phyloP scores from a whole-genome alignment of 2,797 vertebrate genomes.

The Sebastes iracundus region DNA sequence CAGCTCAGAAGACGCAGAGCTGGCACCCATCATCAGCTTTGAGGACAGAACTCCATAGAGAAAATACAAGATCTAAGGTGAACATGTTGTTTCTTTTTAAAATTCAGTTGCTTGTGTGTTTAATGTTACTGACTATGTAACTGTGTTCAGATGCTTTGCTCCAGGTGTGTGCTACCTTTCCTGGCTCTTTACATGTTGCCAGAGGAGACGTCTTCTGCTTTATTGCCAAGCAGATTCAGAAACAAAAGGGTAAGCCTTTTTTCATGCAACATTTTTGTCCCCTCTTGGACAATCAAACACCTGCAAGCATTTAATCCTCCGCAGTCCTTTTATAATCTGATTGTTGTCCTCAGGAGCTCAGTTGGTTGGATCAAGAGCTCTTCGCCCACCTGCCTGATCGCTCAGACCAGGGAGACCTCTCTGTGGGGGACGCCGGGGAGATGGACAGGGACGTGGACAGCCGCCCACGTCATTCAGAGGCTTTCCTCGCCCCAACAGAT shows the following conservation, averaged over 20 bases:
- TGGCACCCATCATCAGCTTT: neutral
- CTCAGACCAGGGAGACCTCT: slow-evolving; percentile 63
- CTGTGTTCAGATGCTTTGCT: slow-evolving; percentile 75
- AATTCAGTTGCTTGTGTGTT: neutral
- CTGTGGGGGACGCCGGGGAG: slow-evolving; percentile 72
- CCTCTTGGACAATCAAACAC: neutral
- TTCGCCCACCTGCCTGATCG: slow-evolving; percentile 57
- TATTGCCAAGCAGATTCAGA: slow-evolving; percentile 55
- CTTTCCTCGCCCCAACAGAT: slow-evolving; percentile 44
- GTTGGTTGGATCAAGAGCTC: slow-evolving; percentile 69
- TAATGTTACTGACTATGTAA: neutral
- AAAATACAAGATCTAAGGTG: slow-evolving; percentile 29
- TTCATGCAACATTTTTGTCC: neutral
- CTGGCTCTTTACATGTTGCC: slow-evolving; percentile 75
- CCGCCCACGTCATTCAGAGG: slow-evolving; percentile 23
- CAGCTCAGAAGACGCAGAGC: slow-evolving; percentile 39
- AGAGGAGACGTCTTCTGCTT: slow-evolving; percentile 70
- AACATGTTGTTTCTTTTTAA: neutral
- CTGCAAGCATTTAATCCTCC: neutral
- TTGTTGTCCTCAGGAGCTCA: slow-evolving; percentile 57
- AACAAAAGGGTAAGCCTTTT: slow-evolving; percentile 69
- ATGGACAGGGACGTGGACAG: slow-evolving; percentile 28
- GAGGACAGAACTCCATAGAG: neutral
- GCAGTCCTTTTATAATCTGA: neutral
- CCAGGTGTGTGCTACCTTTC: slow-evolving; percentile 68